Evolutionary conservation across 2,797 vertebrate species (phyloP).

Genomic region (Gallinago nigripennis): DNA sequence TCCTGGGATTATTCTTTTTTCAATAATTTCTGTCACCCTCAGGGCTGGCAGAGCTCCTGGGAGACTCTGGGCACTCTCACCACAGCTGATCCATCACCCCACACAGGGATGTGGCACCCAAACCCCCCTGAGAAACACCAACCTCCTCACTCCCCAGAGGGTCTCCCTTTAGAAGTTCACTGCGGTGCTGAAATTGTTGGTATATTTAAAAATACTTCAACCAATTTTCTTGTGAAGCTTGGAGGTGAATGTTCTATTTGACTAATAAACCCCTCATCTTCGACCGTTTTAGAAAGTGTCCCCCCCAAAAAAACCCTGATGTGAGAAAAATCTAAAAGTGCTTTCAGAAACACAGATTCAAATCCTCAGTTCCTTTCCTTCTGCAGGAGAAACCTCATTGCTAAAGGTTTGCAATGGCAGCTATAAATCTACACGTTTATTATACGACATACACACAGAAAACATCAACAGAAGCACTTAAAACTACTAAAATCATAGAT

Average conservation of each 20-base stretch:
- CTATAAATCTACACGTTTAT: background rate
- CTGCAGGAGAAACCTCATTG: background rate
- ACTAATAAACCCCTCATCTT: background rate
- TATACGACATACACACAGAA: background rate
- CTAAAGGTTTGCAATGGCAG: background rate
- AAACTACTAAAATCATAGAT: background rate
- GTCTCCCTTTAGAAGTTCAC: background rate
- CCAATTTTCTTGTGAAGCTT: background rate
- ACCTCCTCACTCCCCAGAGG: background rate
- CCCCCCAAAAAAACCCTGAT: fast-evolving
- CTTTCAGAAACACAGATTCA: background rate
- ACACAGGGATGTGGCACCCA: background rate
- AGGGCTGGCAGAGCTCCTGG: background rate
- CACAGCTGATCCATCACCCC: too few relatives aligned
- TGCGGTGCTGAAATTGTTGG: background rate
- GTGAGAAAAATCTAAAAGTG: background rate
- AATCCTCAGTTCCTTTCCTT: background rate
- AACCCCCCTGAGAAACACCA: background rate
- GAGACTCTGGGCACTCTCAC: background rate
- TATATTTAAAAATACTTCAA: background rate
- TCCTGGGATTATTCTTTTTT: background rate
- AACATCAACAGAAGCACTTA: background rate
- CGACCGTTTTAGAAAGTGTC: background rate
- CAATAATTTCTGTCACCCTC: background rate
- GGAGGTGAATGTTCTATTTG: background rate